Conservation (phyloP, 2,797 vertebrate genomes). For the Adrianichthys oophorus region DNA sequence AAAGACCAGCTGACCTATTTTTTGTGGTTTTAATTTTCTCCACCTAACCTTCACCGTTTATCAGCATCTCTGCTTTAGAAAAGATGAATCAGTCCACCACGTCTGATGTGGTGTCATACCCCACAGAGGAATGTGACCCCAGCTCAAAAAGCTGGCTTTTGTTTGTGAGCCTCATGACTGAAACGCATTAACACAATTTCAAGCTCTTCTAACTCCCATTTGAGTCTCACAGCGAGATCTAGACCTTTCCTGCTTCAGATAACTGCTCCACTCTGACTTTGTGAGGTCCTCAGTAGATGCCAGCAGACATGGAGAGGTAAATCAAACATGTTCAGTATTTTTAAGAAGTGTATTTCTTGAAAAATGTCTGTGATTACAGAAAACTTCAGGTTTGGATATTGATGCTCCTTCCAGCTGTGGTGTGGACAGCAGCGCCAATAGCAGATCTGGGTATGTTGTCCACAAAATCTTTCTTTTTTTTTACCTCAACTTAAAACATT, state of each 20-base stretch:
- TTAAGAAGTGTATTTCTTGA: background rate
- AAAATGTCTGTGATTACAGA: slow-evolving; percentile 31
- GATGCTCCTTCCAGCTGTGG: slow-evolving; percentile 37
- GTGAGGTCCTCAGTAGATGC: slow-evolving; percentile 22
- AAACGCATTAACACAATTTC: slow-evolving; percentile 71
- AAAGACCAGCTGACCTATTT: too few species aligned
- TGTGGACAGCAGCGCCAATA: slow-evolving; percentile 24
- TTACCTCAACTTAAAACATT: too few species aligned
- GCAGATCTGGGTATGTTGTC: slow-evolving; percentile 53
- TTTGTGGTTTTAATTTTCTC: too few species aligned
- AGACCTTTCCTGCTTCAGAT: background rate
- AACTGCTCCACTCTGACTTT: slow-evolving; percentile 3
- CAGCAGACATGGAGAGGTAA: slow-evolving; percentile 69
- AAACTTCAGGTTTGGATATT: slow-evolving; percentile 21
- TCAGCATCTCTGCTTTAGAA: background rate
- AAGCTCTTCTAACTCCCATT: slow-evolving; percentile 40
- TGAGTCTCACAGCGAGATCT: slow-evolving; percentile 4
- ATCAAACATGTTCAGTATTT: background rate
- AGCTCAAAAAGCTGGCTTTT: slow-evolving; percentile 37
- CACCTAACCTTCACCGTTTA: too few species aligned
- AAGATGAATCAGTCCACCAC: background rate
- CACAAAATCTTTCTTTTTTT: background rate
- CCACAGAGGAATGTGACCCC: slow-evolving; percentile 23
- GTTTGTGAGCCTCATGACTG: slow-evolving; percentile 48
- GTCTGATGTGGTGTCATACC: slow-evolving; percentile 2